Conservation (phyloP, 2,888 invertebrate genomes). For the Calliphora vomitoria region DNA sequence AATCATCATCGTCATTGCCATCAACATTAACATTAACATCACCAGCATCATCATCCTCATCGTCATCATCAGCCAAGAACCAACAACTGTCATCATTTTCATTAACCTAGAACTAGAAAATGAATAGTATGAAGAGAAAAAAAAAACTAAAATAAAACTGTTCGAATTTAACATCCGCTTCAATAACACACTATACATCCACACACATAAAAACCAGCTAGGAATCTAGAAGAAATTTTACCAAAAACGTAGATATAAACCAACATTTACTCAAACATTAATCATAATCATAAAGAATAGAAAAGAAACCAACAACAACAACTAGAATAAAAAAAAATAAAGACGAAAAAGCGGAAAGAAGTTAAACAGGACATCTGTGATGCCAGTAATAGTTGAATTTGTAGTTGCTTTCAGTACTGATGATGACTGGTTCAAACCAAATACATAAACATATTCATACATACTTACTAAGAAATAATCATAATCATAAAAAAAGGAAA, state of each 20-base stretch:
- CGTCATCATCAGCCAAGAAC: constrained; percentile 38
- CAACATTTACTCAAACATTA: constrained; percentile 72
- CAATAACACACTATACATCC: constrained; percentile 54
- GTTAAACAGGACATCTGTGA: constrained; percentile 73
- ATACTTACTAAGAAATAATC: constrained; percentile 59
- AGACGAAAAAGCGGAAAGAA: constrained; percentile 44
- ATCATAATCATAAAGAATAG: constrained; percentile 69
- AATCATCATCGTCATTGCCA: constrained; percentile 57
- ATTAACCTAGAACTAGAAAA: constrained; percentile 72
- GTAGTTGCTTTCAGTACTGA: neutral
- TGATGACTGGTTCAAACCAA: constrained; percentile 52
- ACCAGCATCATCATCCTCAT: constrained; percentile 32
- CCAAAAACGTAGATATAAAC: constrained; percentile 41
- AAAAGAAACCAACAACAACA: constrained; percentile 40
- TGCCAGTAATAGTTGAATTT: constrained; percentile 41
- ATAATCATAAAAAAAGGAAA: constrained; percentile 67
- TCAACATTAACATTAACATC: constrained; percentile 38
- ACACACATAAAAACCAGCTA: constrained; percentile 39
- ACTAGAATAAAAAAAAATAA: neutral
- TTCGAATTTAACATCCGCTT: constrained; percentile 68
- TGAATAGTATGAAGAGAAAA: constrained; percentile 10
- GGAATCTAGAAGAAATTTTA: constrained; percentile 33
- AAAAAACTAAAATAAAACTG: constrained; percentile 50
- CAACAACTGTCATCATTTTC: constrained; percentile 74
- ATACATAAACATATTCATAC: constrained; percentile 23